Evolutionary conservation across 2,888 invertebrate genomes (phyloP).

Genomic region (Rhyacophila evoluta): DNA sequence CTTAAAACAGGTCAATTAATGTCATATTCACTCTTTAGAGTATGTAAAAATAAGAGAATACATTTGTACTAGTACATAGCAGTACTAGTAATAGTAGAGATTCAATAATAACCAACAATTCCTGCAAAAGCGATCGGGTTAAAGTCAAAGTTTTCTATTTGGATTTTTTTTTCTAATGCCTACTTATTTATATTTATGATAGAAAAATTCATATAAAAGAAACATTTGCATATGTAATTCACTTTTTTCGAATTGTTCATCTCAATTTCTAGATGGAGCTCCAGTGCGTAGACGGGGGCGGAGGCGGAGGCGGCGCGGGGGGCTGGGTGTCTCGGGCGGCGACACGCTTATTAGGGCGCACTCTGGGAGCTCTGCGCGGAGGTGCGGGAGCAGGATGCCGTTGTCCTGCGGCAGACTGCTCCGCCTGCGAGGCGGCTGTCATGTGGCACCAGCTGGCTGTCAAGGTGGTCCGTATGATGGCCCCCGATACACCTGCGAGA

Average conservation of each 20-base stretch:
- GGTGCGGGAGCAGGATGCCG: conserved; percentile 69
- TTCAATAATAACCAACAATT: too few relatives aligned
- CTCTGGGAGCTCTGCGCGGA: conserved; percentile 81
- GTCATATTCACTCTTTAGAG: background rate
- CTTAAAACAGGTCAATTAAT: conserved; percentile 83
- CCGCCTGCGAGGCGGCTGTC: conserved; percentile 92
- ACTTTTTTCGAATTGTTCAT: too few relatives aligned
- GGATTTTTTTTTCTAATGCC: too few relatives aligned
- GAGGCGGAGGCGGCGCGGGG: conserved; percentile 29
- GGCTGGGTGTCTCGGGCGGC: conserved; percentile 46
- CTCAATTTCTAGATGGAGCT: conserved; percentile 81
- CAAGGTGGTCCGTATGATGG: conserved; percentile 82
- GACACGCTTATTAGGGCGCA: conserved; percentile 79
- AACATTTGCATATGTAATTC: too few relatives aligned
- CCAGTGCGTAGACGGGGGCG: conserved; percentile 77
- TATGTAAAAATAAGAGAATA: too few relatives aligned
- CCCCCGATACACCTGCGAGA: conserved; percentile 78
- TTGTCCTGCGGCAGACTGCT: conserved; percentile 76
- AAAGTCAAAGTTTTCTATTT: too few relatives aligned
- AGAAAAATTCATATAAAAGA: too few relatives aligned
- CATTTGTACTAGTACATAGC: too few relatives aligned
- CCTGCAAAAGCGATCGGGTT: too few relatives aligned
- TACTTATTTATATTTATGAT: too few relatives aligned
- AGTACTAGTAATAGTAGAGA: too few relatives aligned
- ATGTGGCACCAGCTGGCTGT: conserved; percentile 95